phyloP scores from a whole-genome alignment of 2,888 invertebrate genomes.

The Drosophila flavopinicola region DNA sequence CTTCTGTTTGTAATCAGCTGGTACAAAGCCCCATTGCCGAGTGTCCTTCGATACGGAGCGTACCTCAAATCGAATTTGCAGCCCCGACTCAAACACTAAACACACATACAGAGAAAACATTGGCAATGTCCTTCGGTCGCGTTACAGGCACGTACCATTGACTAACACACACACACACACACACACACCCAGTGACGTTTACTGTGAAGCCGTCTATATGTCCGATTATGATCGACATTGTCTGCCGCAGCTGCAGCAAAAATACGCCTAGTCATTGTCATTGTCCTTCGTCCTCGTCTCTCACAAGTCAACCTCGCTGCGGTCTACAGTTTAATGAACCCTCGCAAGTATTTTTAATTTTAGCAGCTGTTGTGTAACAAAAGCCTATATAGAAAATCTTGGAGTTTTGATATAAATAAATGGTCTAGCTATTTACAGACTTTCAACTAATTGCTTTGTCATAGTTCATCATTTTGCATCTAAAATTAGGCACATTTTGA shows the following conservation, averaged over 20 bases:
- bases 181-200: conserved; percentile 29
- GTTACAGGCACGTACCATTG: conserved; percentile 56
- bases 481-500: too few species aligned
- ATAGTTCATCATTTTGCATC: too few species aligned
- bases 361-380: conserved; percentile 17
- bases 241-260: conserved; percentile 38
- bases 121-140: conserved; percentile 57
- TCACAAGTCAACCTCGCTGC: conserved; percentile 13
- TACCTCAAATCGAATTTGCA: conserved; percentile 56
- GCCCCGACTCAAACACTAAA: conserved; percentile 24
- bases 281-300: conserved; percentile 40
- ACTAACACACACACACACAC: conserved; percentile 11
- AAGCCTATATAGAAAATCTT: not conserved
- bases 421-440: not conserved
- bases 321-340: conserved; percentile 55
- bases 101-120: conserved; percentile 25
- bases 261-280: conserved; percentile 33
- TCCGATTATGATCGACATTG: conserved; percentile 67
- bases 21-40: conserved; percentile 8
- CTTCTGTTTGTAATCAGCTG: conserved; percentile 29
- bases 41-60: conserved; percentile 26
- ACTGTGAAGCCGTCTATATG: conserved; percentile 45
- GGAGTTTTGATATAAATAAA: not conserved
- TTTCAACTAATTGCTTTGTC: too few species aligned
- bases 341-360: conserved; percentile 28